These are phyloP conservation scores for Eurystomus glaucurus DNA, from an alignment of 2,797 vertebrate genomes.

Conservation along the genomic window DNA sequence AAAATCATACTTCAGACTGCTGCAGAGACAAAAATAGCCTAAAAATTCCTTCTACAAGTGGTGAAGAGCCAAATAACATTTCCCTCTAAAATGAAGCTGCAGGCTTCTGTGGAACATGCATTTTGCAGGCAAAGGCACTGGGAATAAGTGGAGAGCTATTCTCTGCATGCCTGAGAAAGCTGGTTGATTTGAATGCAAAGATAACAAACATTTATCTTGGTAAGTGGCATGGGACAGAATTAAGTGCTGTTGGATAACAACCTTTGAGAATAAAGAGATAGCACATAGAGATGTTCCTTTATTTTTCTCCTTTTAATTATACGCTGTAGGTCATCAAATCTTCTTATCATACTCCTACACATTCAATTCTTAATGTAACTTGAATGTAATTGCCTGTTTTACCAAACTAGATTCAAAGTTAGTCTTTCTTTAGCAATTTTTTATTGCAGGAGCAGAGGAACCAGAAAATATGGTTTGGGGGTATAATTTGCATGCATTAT, in stretches of 20 bases:
- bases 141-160: not conserved
- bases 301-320: constrained; percentile 43
- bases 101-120: not conserved
- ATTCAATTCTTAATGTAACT: constrained; percentile 28
- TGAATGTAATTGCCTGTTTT: constrained; percentile 59
- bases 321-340: constrained; percentile 51
- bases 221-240: constrained; percentile 8
- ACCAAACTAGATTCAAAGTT: constrained; percentile 12
- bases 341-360: constrained; percentile 58
- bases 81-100: not conserved
- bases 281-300: constrained; percentile 19
- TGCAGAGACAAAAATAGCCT: not conserved
- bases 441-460: not conserved
- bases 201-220: constrained; percentile 56
- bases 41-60: not conserved
- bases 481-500: not conserved
- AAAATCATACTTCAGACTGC: not conserved
- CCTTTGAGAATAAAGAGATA: constrained; percentile 44
- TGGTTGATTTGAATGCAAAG: constrained; percentile 1
- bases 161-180: not conserved
- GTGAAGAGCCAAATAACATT: not conserved
- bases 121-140: not conserved
- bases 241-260: constrained; percentile 1
- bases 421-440: not conserved
- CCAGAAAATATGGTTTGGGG: not conserved